Evolutionary conservation across 2,797 vertebrate genomes (phyloP).

Genomic region (Hippopotamyrus pictus): DNA sequence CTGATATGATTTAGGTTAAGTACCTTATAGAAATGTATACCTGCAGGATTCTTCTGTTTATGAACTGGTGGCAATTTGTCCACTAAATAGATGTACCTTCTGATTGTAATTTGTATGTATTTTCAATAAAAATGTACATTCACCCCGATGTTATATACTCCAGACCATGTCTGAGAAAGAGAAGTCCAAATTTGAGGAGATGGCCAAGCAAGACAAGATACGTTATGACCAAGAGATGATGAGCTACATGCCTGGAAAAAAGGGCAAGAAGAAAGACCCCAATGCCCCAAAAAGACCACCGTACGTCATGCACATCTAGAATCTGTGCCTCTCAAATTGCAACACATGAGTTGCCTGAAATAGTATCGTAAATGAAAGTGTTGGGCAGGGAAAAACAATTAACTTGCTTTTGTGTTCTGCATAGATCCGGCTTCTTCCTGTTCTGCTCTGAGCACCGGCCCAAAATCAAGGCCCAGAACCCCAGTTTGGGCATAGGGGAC

Average conservation of each 20-base stretch:
- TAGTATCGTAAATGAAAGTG: not conserved
- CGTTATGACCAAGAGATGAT: constrained; percentile 80
- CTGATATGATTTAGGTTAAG: not conserved
- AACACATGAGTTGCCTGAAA: not conserved
- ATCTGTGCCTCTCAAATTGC: not conserved
- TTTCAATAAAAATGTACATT: not conserved
- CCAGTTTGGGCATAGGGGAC: constrained; percentile 74
- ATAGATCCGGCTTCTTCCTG: constrained; percentile 77
- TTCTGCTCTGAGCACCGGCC: constrained; percentile 81
- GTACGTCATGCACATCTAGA: constrained; percentile 39
- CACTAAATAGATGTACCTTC: not conserved
- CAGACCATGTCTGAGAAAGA: constrained; percentile 77
- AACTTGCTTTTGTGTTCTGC: not conserved
- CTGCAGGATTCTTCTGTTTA: not conserved
- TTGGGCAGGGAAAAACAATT: not conserved
- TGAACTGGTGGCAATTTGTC: not conserved
- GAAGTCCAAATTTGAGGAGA: constrained; percentile 77
- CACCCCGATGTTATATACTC: not conserved
- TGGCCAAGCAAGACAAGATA: constrained; percentile 76
- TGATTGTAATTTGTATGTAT: not conserved
- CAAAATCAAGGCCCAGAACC: constrained; percentile 77
- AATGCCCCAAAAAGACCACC: constrained; percentile 78
- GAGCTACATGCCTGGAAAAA: constrained; percentile 72
- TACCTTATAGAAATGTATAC: not conserved
- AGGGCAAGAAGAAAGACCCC: constrained; percentile 78